Percentiles rank a stretch among this genome's conserved stretches.
Conservation (phyloP, 1,140 invertebrate species). For the Charaxes varanes region DNA sequence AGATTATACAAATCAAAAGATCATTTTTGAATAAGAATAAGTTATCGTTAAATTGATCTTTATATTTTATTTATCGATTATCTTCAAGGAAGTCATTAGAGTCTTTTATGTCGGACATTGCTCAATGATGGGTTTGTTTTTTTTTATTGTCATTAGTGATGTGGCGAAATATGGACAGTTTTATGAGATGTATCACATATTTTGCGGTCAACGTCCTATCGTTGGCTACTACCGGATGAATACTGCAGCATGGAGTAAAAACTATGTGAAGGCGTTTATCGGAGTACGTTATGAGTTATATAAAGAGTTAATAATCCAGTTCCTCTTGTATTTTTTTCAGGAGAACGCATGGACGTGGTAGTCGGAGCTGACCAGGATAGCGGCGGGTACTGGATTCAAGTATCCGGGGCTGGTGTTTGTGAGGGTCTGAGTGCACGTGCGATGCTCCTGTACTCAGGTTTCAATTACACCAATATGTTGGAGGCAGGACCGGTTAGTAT, state of each 20-base stretch:
- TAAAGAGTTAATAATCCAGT: neutral
- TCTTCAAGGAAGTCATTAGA: too few relatives aligned
- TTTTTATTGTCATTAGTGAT: neutral
- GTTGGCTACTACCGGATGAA: neutral
- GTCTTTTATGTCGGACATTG: neutral
- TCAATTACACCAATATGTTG: conserved; percentile 60
- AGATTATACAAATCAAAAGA: too few relatives aligned
- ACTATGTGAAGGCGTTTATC: neutral
- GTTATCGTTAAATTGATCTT: too few relatives aligned
- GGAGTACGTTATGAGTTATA: neutral
- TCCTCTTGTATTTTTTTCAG: conserved; percentile 45
- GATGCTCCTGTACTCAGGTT: conserved; percentile 59
- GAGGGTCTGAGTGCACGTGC: conserved; percentile 33
- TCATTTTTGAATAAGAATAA: too few relatives aligned
- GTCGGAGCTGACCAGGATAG: conserved; percentile 69
- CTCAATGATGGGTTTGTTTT: neutral
- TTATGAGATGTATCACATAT: neutral
- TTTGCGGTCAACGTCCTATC: neutral
- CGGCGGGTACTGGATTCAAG: conserved; percentile 75
- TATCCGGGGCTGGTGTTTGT: conserved; percentile 72
- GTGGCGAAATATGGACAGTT: neutral
- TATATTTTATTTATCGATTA: too few relatives aligned
- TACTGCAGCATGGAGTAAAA: neutral
- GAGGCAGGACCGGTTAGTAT: conserved; percentile 34
- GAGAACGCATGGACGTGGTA: conserved; percentile 79